A percentile compares a stretch with the other conserved stretches of the same genome.
Evolutionary conservation across 1,140 invertebrate genomes (phyloP).

Genomic region (Paralvinella palmiformis): DNA sequence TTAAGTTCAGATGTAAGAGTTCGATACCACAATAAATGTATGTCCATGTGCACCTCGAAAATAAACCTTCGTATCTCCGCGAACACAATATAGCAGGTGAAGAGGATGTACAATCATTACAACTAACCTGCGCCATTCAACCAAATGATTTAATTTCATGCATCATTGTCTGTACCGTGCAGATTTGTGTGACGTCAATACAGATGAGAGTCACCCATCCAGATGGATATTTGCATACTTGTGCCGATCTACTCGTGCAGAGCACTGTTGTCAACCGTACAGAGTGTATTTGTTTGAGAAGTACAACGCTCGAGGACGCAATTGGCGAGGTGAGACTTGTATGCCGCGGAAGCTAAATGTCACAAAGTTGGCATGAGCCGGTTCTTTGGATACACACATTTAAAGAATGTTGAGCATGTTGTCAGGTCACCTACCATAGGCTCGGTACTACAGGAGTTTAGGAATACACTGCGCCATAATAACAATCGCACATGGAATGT

Average conservation of each 20-base stretch:
- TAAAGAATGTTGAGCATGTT: background rate
- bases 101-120: background rate
- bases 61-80: background rate
- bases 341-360: background rate
- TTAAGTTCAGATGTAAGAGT: conserved; percentile 1
- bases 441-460: background rate
- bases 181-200: background rate
- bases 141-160: background rate
- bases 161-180: background rate
- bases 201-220: background rate
- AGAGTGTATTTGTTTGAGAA: conserved; percentile 4
- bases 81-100: background rate
- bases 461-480: background rate
- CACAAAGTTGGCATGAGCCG: conserved; percentile 1
- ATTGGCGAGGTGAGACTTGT: background rate
- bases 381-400: background rate
- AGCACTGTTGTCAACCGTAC: background rate
- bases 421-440: background rate
- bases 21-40: conserved; percentile 9
- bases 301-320: background rate
- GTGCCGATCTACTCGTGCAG: conserved; percentile 8
- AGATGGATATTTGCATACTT: background rate
- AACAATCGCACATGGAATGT: conserved; percentile 4
- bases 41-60: background rate
- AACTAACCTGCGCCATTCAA: background rate